phyloP scores from a whole-genome alignment of 2,113 vertebrate genomes.

The Neogobius melanostomus region DNA sequence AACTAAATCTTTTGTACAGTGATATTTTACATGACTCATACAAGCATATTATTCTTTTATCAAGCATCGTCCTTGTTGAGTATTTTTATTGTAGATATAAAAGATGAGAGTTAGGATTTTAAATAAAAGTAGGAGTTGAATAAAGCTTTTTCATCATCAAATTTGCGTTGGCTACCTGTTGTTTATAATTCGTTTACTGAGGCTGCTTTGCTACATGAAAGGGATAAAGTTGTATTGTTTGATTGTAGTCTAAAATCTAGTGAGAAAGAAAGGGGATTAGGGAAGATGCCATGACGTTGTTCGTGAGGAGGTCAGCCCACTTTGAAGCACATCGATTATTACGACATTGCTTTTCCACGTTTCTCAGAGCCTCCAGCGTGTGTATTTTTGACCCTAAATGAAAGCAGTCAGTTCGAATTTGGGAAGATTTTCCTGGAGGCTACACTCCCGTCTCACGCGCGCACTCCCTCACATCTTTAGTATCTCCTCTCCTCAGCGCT shows the following conservation, averaged over 20 bases:
- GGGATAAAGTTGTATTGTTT: neutral
- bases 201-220: neutral
- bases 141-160: neutral
- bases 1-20: neutral
- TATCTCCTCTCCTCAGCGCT: slow-evolving; percentile 32
- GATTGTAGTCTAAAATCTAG: too few relatives aligned
- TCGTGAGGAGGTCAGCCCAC: neutral
- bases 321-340: neutral
- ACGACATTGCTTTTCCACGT: neutral
- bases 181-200: neutral
- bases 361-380: neutral
- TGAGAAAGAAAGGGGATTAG: neutral
- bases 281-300: neutral
- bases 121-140: neutral
- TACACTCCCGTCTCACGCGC: neutral
- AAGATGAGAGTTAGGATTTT: neutral
- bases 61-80: neutral
- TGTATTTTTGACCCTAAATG: slow-evolving; percentile 28
- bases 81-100: neutral
- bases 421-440: slow-evolving; percentile 25
- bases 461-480: slow-evolving; percentile 6
- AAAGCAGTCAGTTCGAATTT: slow-evolving; percentile 42
- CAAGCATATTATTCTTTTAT: neutral
- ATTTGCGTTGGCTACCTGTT: neutral
- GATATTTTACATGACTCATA: neutral